phyloP scores from a whole-genome alignment of 2,113 vertebrate genomes.

The Myiagra hebetior region DNA sequence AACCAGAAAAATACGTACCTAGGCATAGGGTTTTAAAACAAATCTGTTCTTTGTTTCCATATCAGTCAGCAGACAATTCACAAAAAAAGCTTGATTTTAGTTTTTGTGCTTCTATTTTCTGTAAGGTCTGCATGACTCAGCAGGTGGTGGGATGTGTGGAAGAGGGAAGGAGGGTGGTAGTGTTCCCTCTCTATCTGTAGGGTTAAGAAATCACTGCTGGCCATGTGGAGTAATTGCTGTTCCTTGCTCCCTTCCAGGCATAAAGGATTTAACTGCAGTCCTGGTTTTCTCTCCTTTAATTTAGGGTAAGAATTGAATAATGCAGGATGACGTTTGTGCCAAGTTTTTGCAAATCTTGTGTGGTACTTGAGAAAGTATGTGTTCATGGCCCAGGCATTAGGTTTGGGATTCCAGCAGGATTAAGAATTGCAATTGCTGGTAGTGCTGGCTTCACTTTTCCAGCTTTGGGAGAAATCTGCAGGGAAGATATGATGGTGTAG shows the following conservation, averaged over 20 bases:
- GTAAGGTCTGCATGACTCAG: background rate
- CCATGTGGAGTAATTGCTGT: background rate
- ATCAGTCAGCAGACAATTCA: background rate
- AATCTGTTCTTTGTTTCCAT: background rate
- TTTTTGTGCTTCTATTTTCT: background rate
- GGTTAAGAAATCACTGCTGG: background rate
- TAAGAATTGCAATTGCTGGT: background rate
- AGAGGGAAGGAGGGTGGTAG: background rate
- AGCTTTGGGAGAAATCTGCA: background rate
- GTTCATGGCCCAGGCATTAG: background rate
- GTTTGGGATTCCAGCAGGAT: background rate
- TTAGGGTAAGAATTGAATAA: background rate
- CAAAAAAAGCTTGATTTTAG: background rate
- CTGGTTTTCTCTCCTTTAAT: background rate
- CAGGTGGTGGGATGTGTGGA: background rate
- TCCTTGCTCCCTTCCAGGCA: background rate
- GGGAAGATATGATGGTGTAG: conserved; percentile 5
- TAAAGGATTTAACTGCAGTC: background rate
- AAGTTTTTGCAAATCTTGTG: background rate
- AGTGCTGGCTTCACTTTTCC: background rate
- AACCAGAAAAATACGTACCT: background rate
- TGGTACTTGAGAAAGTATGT: background rate
- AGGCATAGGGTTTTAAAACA: background rate
- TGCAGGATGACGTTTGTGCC: background rate
- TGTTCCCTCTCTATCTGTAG: background rate